Conservation (phyloP, 2,113 vertebrate species). For the Crocuta crocuta region DNA sequence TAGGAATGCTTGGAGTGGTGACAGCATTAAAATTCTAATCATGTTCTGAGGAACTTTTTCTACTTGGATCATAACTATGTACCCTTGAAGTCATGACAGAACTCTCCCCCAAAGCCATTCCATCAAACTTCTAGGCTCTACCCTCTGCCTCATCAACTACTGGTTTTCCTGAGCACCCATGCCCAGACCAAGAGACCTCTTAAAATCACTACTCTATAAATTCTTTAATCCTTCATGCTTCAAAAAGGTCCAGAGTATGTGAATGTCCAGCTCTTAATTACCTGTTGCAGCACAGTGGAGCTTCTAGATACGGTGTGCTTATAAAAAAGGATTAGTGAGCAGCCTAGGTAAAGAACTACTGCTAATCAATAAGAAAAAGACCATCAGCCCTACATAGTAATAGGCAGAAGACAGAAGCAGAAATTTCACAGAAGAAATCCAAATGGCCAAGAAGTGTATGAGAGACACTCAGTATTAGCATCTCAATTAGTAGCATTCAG, state of each 20-base stretch:
- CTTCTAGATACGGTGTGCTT: neutral
- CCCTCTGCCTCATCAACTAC: neutral
- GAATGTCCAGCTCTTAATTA: neutral
- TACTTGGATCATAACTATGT: neutral
- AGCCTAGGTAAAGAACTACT: neutral
- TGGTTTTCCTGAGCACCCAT: neutral
- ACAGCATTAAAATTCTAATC: neutral
- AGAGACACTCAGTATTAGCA: neutral
- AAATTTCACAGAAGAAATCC: conserved; percentile 14
- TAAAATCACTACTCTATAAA: neutral
- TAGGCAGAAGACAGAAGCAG: neutral
- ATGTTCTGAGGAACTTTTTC: conserved; percentile 39
- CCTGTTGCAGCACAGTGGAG: neutral
- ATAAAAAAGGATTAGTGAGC: neutral
- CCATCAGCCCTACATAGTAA: neutral
- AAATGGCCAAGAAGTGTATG: neutral
- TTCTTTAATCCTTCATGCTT: neutral
- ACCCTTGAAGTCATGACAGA: neutral
- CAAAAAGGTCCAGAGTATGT: neutral
- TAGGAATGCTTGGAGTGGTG: neutral
- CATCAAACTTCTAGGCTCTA: neutral
- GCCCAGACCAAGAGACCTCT: neutral
- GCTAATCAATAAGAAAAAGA: neutral
- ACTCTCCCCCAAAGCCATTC: neutral
- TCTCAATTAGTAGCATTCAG: neutral